phyloP scores from a whole-genome alignment of 2,888 invertebrate species.

The Helicoverpa assulta region DNA sequence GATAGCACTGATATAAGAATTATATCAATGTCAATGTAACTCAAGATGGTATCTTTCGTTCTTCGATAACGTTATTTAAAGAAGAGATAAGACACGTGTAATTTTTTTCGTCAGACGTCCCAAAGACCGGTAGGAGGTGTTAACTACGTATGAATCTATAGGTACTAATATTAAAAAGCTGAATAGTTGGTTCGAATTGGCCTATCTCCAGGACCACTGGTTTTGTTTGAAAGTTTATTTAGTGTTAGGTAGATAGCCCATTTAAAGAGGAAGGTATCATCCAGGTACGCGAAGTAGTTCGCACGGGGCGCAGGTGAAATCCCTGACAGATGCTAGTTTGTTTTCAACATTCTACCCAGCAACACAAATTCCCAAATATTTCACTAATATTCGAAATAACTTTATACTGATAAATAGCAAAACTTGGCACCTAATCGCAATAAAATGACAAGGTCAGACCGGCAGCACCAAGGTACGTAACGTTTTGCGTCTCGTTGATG shows the following conservation, averaged over 20 bases:
- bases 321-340: too few relatives aligned
- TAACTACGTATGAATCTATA: too few relatives aligned
- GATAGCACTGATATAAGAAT: background rate
- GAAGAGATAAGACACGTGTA: background rate
- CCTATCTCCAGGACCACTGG: too few relatives aligned
- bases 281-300: too few relatives aligned
- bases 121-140: too few relatives aligned
- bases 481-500: conserved; percentile 35
- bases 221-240: too few relatives aligned
- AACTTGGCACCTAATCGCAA: conserved; percentile 1
- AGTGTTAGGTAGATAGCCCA: too few relatives aligned
- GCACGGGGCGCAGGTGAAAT: too few relatives aligned
- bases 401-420: conserved; percentile 1
- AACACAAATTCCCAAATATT: background rate
- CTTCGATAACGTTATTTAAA: background rate
- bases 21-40: conserved; percentile 1
- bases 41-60: background rate
- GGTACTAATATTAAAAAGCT: too few relatives aligned
- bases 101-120: background rate
- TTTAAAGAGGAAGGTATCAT: too few relatives aligned
- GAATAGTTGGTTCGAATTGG: too few relatives aligned
- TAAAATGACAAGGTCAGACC: conserved; percentile 28
- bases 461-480: conserved; percentile 32
- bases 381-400: background rate
- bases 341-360: background rate